phyloP scores from a whole-genome alignment of 2,797 vertebrate genomes.

The Onychomys leucogaster region DNA sequence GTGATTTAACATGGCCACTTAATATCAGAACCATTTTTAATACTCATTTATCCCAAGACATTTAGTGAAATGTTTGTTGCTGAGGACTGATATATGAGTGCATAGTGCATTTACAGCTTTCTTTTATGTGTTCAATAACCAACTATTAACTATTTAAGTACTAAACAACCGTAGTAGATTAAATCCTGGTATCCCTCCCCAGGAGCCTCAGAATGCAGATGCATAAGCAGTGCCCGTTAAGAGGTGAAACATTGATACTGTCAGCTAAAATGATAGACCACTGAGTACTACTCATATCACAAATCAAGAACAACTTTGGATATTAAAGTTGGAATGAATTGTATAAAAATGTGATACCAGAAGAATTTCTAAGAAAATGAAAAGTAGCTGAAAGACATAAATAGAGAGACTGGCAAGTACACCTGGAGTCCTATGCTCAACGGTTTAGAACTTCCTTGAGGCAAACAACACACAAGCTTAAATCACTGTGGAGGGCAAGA shows the following conservation, averaged over 20 bases:
- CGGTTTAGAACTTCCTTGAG: not conserved
- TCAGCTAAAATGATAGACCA: conserved; percentile 13
- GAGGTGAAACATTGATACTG: not conserved
- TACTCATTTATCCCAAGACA: not conserved
- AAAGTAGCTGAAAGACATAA: not conserved
- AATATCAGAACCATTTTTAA: not conserved
- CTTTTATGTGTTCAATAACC: conserved; percentile 18
- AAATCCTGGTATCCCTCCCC: not conserved
- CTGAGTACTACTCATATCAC: not conserved
- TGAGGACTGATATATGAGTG: conserved; percentile 14
- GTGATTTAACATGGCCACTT: conserved; percentile 40
- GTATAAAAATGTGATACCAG: not conserved
- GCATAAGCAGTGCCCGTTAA: not conserved
- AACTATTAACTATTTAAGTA: not conserved
- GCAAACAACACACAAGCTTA: not conserved
- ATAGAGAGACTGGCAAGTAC: not conserved
- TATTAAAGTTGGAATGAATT: not conserved
- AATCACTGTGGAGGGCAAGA: conserved; percentile 5
- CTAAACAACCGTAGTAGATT: not conserved
- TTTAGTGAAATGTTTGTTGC: conserved; percentile 31
- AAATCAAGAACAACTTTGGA: not conserved
- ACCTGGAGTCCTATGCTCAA: not conserved
- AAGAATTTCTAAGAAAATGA: conserved; percentile 54
- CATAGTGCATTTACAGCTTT: not conserved
- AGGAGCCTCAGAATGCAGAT: not conserved